phyloP scores from a whole-genome alignment of 2,113 vertebrate genomes.

The Oenanthe oenanthe region DNA sequence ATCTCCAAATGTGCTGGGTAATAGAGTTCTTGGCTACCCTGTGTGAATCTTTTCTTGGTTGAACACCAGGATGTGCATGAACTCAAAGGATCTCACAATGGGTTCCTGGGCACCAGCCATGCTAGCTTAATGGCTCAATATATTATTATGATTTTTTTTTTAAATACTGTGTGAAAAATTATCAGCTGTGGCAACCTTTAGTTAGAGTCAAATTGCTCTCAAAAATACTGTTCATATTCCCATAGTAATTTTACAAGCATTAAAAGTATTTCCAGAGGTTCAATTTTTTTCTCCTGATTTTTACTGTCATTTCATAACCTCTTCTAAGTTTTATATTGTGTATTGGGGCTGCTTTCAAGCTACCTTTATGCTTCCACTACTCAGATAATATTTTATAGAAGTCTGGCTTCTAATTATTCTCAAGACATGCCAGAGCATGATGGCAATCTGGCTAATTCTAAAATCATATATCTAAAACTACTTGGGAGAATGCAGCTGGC shows the following conservation, averaged over 20 bases:
- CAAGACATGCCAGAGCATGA: background rate
- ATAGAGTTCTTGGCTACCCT: slow-evolving; percentile 15
- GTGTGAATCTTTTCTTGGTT: background rate
- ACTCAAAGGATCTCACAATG: background rate
- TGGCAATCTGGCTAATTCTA: background rate
- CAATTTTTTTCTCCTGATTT: background rate
- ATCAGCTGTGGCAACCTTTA: background rate
- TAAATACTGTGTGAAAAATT: background rate
- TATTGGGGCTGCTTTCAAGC: background rate
- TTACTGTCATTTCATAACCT: background rate
- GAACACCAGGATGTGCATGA: background rate
- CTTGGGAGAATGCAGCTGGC: background rate
- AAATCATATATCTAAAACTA: background rate
- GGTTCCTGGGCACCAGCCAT: background rate
- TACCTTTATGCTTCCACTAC: background rate
- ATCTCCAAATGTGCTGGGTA: slow-evolving; percentile 3
- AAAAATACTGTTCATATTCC: background rate
- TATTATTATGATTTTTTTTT: background rate
- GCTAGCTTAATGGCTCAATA: background rate
- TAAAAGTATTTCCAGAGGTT: background rate
- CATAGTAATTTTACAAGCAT: background rate
- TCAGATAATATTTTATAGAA: background rate
- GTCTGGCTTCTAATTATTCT: background rate
- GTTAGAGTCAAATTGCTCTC: background rate
- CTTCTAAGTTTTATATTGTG: background rate